phyloP scores from a whole-genome alignment of 1,140 invertebrate genomes.

The Cyphomyrmex costatus region DNA sequence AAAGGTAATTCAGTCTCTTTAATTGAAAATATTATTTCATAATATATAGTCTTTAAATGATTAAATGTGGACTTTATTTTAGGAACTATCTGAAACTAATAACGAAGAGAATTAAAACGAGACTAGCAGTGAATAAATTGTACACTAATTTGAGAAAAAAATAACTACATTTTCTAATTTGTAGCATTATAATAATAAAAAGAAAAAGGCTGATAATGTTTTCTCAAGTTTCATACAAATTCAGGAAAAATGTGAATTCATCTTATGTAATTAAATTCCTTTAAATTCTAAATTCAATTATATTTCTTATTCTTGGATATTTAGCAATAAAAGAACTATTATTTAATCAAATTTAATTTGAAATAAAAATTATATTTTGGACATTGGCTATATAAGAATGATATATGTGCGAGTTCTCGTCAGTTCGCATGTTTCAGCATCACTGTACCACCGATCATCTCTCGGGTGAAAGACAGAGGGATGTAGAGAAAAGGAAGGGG shows the following conservation, averaged over 20 bases:
- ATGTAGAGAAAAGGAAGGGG: background rate
- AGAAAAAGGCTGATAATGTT: background rate
- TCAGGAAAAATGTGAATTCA: background rate
- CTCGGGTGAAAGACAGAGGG: slow-evolving; percentile 49
- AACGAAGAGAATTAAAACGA: background rate
- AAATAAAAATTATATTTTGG: background rate
- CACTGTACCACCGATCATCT: slow-evolving; percentile 30
- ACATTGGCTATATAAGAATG: background rate
- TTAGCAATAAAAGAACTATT: background rate
- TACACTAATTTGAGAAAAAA: background rate
- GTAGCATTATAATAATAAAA: background rate
- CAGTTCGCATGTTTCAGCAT: slow-evolving; percentile 38
- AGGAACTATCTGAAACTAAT: background rate
- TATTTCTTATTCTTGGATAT: background rate
- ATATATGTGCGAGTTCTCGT: background rate
- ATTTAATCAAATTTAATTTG: slow-evolving; percentile 1
- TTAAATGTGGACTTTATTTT: background rate
- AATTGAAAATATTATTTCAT: slow-evolving; percentile 11
- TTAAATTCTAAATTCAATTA: background rate
- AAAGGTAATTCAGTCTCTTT: slow-evolving; percentile 11
- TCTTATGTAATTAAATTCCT: background rate
- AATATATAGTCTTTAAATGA: background rate
- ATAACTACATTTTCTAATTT: background rate
- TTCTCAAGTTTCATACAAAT: background rate
- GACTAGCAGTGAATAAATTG: background rate